Conservation (phyloP, 2,888 invertebrate species). For the Drosophila aldrichi region DNA sequence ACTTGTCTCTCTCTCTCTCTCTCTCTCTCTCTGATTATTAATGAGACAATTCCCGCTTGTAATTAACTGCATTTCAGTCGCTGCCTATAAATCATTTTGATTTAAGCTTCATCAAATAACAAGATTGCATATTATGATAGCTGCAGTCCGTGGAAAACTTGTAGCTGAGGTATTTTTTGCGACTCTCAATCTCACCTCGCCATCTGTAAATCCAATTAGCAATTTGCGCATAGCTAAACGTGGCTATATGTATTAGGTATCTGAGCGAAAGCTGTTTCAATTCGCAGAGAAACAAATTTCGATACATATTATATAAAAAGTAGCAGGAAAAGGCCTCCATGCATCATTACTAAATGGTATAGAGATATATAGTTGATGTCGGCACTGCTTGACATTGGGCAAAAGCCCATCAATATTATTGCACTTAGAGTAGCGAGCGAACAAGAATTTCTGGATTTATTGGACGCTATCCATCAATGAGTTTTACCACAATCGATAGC, state of each 20-base stretch:
- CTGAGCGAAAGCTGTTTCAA: constrained; percentile 19
- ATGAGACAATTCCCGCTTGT: constrained; percentile 71
- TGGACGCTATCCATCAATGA: constrained; percentile 47
- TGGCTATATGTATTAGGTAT: constrained; percentile 12
- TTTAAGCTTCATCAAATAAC: constrained; percentile 76
- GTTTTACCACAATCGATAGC: constrained; percentile 22
- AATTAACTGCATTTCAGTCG: constrained; percentile 67
- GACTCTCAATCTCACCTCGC: constrained; percentile 44
- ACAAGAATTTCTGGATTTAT: constrained; percentile 9
- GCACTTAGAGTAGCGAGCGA: constrained; percentile 14
- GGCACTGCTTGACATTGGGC: constrained; percentile 21
- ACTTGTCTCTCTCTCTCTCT: background rate
- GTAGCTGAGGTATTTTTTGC: constrained; percentile 13
- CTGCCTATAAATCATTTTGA: constrained; percentile 72
- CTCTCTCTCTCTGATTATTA: constrained; percentile 46
- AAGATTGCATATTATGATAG: constrained; percentile 72
- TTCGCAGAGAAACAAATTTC: background rate
- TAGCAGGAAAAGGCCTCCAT: background rate
- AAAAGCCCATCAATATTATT: constrained; percentile 46
- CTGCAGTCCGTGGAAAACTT: constrained; percentile 37
- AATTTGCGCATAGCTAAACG: constrained; percentile 22
- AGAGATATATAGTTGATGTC: background rate
- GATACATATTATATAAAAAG: background rate
- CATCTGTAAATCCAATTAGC: constrained; percentile 71
- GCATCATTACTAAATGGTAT: constrained; percentile 4